Base-by-base conservation (phyloP, 2,888 invertebrate species). In the Globia sparganii region DNA sequence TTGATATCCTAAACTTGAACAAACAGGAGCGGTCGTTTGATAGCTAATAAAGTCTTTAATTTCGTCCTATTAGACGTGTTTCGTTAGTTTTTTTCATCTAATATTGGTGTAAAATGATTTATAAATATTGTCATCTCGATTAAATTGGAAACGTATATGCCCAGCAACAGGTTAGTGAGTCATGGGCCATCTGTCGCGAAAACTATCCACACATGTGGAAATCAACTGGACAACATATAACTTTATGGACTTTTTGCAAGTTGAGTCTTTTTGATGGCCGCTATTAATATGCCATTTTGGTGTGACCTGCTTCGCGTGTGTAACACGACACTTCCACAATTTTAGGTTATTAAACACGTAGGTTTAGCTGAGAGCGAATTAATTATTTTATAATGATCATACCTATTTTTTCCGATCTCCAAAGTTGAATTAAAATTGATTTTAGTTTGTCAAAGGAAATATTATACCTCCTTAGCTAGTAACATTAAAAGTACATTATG, bases 101-200 rank as follows among this genome's bases (percentile, higher is more conserved):
- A 79, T 86, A 85, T 88, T 82, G 81, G 73, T 84, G 75, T 79
- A 83, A 85, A 88, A 91, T 92, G 90, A 93, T 93, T 94, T 91
- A 93, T 93, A 91, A 89, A 90, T 91, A 92, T 92, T 93, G 89
- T 91, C 90, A 91, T 94, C 90, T 95, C 91, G 92, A 93, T 94
- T 93, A 92, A 93, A 94, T 92, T 93, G 93, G 93, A 92, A 93
- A 92, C 92, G 89, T 90, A 93, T 91, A 91, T 90, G 87, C 87
- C 81, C 84, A 88, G 87, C 85, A 94, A 94, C 96, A 93, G 94
- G 96, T 96, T 95, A 84, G 93, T 96, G 96, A 96, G 89, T 96
- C 96, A 96, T 87, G 83, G 90, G 92, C 96, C 96, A 96, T 96
- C 96, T 96, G 96, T 94, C 93, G 94, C 94, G 94, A 95, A 95